Percentiles rank a stretch among this genome's conserved stretches.
These are phyloP conservation scores for Varroa destructor DNA, from an alignment of 1,140 invertebrate genomes.

Conservation along the genomic window DNA sequence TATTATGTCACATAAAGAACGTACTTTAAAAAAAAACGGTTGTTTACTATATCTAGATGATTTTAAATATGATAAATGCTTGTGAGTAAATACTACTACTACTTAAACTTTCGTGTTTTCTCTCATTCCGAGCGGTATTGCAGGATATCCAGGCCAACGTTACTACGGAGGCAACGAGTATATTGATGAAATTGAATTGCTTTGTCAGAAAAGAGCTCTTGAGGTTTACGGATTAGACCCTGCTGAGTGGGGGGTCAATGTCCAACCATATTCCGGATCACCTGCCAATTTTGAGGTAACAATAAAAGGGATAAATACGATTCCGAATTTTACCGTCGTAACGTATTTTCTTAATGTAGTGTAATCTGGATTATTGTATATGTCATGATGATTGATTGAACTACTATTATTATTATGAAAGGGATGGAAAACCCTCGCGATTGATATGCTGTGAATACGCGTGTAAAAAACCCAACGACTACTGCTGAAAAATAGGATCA, in stretches of 20 bases:
- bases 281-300: constrained; percentile 82
- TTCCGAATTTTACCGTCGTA: background rate
- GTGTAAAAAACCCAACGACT: no score
- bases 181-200: constrained; percentile 81
- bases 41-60: no score
- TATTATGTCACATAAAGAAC: no score
- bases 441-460: no score
- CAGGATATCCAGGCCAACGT: constrained; percentile 36
- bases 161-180: constrained; percentile 92
- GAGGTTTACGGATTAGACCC: constrained; percentile 67
- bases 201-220: constrained; percentile 73
- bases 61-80: no score
- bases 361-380: background rate
- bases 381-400: background rate
- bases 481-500: no score
- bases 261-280: constrained; percentile 91
- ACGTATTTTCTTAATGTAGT: background rate
- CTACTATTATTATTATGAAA: no score
- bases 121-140: background rate
- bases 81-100: no score
- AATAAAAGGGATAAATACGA: constrained; percentile 41
- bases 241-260: constrained; percentile 91
- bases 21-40: no score
- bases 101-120: no score
- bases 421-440: no score